Conservation (phyloP, 2,888 invertebrate genomes). For the Drosophila prolongata region DNA sequence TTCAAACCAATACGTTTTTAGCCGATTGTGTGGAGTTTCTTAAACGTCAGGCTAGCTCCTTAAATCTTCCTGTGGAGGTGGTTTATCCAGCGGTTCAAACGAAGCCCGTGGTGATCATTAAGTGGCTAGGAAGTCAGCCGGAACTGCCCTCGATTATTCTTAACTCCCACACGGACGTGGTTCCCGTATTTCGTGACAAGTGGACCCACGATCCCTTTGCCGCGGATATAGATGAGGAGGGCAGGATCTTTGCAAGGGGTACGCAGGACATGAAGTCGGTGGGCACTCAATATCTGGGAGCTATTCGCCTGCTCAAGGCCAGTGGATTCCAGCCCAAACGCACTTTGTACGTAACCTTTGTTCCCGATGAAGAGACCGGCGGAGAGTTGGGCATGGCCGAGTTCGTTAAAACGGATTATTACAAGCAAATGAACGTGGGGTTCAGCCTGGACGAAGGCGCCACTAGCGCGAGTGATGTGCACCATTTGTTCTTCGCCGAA, state of each 20-base stretch:
- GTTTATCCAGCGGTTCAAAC: conserved; percentile 85
- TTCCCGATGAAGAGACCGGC: conserved; percentile 89
- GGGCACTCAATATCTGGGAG: conserved; percentile 90
- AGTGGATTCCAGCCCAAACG: conserved; percentile 86
- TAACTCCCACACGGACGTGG: conserved; percentile 98
- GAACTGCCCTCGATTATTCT: conserved; percentile 88
- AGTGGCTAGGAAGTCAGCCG: conserved; percentile 90
- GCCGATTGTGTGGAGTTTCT: conserved; percentile 91
- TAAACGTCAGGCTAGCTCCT: conserved; percentile 89
- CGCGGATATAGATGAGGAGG: conserved; percentile 92
- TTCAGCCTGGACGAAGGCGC: conserved; percentile 92
- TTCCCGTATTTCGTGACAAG: conserved; percentile 94
- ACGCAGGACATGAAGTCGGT: conserved; percentile 95
- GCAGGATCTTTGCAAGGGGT: conserved; percentile 94
- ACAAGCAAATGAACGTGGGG: conserved; percentile 89
- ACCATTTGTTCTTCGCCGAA: conserved; percentile 87
- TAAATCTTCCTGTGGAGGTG: conserved; percentile 88
- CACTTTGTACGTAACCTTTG: conserved; percentile 89
- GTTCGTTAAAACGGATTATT: conserved; percentile 88
- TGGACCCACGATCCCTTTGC: conserved; percentile 96
- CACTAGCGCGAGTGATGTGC: conserved; percentile 88
- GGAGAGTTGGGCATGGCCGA: conserved; percentile 88
- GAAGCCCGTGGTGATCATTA: conserved; percentile 92
- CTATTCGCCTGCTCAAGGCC: conserved; percentile 87
- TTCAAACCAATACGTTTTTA: conserved; percentile 81